Evolutionary conservation across 2,888 invertebrate species (phyloP).

Genomic region (Hoplodrina blanda): DNA sequence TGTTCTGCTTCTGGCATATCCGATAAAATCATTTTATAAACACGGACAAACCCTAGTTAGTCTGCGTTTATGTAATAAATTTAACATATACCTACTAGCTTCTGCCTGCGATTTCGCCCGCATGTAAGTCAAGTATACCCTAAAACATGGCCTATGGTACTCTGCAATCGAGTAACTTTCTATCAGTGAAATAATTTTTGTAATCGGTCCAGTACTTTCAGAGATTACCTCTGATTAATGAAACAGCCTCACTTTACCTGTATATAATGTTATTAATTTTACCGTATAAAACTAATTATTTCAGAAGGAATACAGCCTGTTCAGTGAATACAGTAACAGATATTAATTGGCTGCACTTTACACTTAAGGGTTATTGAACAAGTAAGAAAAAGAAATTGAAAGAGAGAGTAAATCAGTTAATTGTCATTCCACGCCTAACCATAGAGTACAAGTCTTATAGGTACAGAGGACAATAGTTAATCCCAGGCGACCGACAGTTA

Average conservation of each 20-base stretch:
- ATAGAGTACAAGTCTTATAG: background rate
- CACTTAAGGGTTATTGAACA: conserved; percentile 11
- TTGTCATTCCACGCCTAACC: conserved; percentile 22
- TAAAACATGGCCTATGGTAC: too few relatives aligned
- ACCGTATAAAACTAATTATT: too few relatives aligned
- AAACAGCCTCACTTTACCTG: too few relatives aligned
- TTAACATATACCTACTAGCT: too few relatives aligned
- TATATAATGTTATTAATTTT: too few relatives aligned
- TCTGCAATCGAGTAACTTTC: too few relatives aligned
- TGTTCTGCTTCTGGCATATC: conserved; percentile 54
- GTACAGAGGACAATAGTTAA: conserved; percentile 19
- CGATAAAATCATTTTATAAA: conserved; percentile 63
- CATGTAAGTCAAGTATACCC: too few relatives aligned
- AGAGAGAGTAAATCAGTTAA: conserved; percentile 40
- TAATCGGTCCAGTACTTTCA: too few relatives aligned
- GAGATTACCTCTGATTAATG: too few relatives aligned
- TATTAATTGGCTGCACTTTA: conserved; percentile 37
- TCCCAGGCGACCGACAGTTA: conserved; percentile 12
- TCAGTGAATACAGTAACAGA: conserved; percentile 18
- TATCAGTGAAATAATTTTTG: too few relatives aligned
- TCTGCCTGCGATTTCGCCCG: too few relatives aligned
- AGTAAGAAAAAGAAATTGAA: conserved; percentile 33
- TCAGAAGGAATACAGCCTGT: too few relatives aligned
- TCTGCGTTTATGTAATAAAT: background rate
- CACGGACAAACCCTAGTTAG: conserved; percentile 20